Evolutionary conservation across 2,113 vertebrate genomes (phyloP).

Genomic region (Leucoraja erinaceus): DNA sequence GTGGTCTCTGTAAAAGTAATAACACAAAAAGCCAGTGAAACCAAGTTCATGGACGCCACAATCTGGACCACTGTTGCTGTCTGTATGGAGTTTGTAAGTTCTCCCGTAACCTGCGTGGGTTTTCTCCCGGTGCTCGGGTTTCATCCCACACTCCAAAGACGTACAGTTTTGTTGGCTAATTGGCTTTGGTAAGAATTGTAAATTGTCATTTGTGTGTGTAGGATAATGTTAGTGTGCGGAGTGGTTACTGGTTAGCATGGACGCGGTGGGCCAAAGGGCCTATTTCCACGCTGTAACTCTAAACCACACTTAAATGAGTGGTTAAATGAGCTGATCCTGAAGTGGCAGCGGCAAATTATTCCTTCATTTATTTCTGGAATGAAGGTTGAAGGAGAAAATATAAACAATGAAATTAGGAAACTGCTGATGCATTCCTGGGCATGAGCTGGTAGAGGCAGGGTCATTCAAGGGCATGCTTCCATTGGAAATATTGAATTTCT

Average conservation of each 20-base stretch:
- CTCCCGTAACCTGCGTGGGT: no score
- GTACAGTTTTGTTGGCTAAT: no score
- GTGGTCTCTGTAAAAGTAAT: not conserved
- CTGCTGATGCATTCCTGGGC: not conserved
- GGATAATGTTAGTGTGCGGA: no score
- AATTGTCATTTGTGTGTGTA: no score
- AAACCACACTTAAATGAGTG: not conserved
- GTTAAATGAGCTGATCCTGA: not conserved
- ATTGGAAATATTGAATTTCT: not conserved
- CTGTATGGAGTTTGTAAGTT: no score
- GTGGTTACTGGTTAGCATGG: no score
- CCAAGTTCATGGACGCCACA: not conserved
- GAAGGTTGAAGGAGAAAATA: not conserved
- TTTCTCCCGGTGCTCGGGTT: no score
- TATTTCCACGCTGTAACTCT: no score
- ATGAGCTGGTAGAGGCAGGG: not conserved
- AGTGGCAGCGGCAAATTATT: not conserved
- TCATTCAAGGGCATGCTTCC: not conserved
- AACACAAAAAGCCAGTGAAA: not conserved
- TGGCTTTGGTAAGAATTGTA: no score
- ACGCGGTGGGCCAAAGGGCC: no score
- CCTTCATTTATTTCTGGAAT: not conserved
- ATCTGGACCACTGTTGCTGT: no score
- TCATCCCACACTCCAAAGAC: no score
- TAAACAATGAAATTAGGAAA: not conserved